A percentile compares a stretch with the other conserved stretches of the same genome.
These are phyloP conservation scores for Tachysurus fulvidraco DNA, from an alignment of 2,113 vertebrate genomes.

Conservation along the genomic window DNA sequence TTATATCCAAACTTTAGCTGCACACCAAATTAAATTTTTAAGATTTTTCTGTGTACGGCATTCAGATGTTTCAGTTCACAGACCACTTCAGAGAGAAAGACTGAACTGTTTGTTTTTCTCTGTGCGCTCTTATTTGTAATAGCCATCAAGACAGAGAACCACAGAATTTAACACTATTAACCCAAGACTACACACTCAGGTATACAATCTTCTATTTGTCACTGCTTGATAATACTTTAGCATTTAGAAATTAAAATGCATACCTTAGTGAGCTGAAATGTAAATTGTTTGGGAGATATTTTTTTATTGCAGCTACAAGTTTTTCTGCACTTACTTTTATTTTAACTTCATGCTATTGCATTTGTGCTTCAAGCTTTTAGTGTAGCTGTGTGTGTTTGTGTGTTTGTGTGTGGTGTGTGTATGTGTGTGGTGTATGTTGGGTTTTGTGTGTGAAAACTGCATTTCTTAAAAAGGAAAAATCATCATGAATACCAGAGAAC, in stretches of 20 bases:
- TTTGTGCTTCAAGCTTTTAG: conserved; percentile 33
- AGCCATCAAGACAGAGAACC: conserved; percentile 71
- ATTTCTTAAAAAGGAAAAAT: no score
- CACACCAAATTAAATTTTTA: neutral
- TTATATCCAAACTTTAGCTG: neutral
- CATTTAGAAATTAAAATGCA: no score
- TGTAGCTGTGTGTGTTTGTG: conserved; percentile 22
- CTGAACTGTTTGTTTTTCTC: neutral
- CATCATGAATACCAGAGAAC: no score
- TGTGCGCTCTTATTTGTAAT: conserved; percentile 9
- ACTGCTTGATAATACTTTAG: neutral
- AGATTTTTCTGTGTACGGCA: neutral
- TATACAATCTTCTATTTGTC: conserved; percentile 45
- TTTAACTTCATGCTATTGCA: neutral
- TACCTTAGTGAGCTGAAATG: neutral
- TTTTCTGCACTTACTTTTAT: conserved; percentile 1
- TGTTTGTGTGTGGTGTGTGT: neutral
- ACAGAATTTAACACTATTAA: conserved; percentile 55
- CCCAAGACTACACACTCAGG: conserved; percentile 58
- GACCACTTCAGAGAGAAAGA: neutral
- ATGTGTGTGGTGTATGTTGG: neutral
- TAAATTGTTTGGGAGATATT: neutral
- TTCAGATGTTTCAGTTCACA: neutral
- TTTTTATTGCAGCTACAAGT: neutral
- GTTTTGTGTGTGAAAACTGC: no score